Base-by-base conservation (phyloP, 2,797 vertebrate species). In the Brachyrhaphis roseni region DNA sequence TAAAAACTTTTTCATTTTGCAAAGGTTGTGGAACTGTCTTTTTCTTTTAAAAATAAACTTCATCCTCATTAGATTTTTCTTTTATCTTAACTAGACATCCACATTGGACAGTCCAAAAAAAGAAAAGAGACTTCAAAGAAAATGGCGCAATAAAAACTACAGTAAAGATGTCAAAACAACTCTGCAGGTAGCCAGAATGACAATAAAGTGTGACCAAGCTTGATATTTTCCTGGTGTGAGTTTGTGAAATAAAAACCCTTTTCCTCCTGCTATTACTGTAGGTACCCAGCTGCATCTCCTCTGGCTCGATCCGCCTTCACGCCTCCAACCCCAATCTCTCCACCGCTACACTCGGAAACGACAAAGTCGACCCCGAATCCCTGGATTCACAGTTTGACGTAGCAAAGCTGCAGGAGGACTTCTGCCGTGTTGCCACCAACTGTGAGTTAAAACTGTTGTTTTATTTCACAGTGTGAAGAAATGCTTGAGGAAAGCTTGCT, bases 291-390 rank as follows among this genome's bases (percentile, higher is more conserved):
- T 96, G 95, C 87, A 95, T 97, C 81, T 97, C 97, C 83, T 91
- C 96, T 66, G 96, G 96, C 51, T 96, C 97, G 0, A 41, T 97
- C 83, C 97, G 98, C 87, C 96, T 99, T 13, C 98, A 99, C 41
- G 97, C 98, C 78, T 99, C 98, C 74, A 99, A 99, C 93, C 98
- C 98, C 28, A 99, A 99, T 91, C 96, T 99, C 84, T 99, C 97
- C 87, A 96, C 97, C 0, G 96, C 97, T 78, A 97, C 97, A 76
- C 96, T 97, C 81, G 93, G 89, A 82, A 97, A 95, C 72, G 97
- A 97, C 78, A 98, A 98, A 86, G 91, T 89, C 47, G 97, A 97
- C 86, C 94, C 96, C 0, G 96, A 98, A 88, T 95, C 95, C 57
- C 94, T 96, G 57, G 97, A 98, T 84, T 95, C 95, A 15, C 88